Evolutionary conservation across 2,797 vertebrate genomes (phyloP), one percentile per base, ranked within the genome.

Genomic region (Cryptoblepharus egeriae): DNA sequence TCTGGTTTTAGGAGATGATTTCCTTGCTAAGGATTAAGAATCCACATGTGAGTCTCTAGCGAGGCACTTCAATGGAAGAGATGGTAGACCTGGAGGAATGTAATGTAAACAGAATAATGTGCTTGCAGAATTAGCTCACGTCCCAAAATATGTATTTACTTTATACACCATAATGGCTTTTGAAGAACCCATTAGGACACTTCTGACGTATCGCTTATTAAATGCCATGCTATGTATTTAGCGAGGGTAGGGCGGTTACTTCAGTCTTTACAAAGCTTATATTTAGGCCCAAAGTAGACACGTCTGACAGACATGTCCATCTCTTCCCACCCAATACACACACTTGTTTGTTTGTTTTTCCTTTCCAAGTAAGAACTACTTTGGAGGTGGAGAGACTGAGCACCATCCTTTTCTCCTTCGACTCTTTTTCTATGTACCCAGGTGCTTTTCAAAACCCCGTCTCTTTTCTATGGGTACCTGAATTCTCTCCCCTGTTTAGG

Each of bases 131-230:
- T 94, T 90, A 93, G 89, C 88, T 92, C 85, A 92, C 22, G 74
- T 87, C 87, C 90, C 90, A 85, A 93, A 94, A 94, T 91, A 92
- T 83, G 87, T 95, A 91, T 95, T 96, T 94, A 90, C 94, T 91
- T 94, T 94, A 91, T 86, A 87, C 58, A 87, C 81, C 75, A 90
- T 95, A 96, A 95, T 95, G 92, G 93, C 86, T 94, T 94, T 94
- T 94, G 87, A 93, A 94, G 92, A 88, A 92, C 89, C 91, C 94
- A 95, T 95, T 93, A 94, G 88, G 85, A 84, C 52, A 82, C 89
- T 22, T 55, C 87, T 82, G 86, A 83, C 79, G 85, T 92, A 93
- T 52, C 49, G 93, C 88, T 92, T 89, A 81, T 83, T 55, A 75
- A 89, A 86, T 88, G 89, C 82, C 79, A 88, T 94, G 90, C 91